Base-by-base conservation (phyloP, 2,888 invertebrate genomes). In the Theodoxus fluviatilis region DNA sequence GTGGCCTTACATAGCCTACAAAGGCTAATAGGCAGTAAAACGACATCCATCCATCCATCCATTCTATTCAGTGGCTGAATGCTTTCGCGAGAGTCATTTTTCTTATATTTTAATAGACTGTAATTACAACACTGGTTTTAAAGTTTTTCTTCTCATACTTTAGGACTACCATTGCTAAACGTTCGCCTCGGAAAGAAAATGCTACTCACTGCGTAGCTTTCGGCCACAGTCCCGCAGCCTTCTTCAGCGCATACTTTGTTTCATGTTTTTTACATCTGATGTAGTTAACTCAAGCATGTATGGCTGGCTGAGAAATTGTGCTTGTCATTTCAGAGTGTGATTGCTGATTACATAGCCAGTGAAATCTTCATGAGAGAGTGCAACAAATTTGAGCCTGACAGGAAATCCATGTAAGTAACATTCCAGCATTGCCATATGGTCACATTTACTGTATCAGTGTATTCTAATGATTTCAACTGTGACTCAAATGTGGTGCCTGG, bases 281-380 rank as follows among this genome's bases (percentile, higher is more conserved):
- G 35, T 55, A 18, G 33, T 49, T 55, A 38, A 3, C 22, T 28
- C 52, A 2, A n/a, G 3, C 22, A 52, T 33, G 15, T 7, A 49
- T 35, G 18, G 47, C 7, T 9, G 25, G 57, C 33, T 18, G 35
- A 35, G 37, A 15, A n/a, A 43, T 64, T 37, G 18, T 40, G 40
- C 28, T 1, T 37, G 31, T 40, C 49, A 43, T 68, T 69, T 22
- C 70, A 75, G 75, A 73, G 47, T 59, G 52, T 40, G 28, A 64
- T 71, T 49, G 74, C 74, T n/a, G 28, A 35, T 7, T 76, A 70
- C 47, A 71, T 76, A 31, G 49, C 47, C 28, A 65, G 57, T 33
- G 69, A 75, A 28, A 75, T 81, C 12, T 65, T 65, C 33, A 78
- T 79, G 49, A 72, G 78, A 70, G 76, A 76, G 52, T 79, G 80